Conservation (phyloP, 2,797 vertebrate species). For the Ctenosaura bakeri region DNA sequence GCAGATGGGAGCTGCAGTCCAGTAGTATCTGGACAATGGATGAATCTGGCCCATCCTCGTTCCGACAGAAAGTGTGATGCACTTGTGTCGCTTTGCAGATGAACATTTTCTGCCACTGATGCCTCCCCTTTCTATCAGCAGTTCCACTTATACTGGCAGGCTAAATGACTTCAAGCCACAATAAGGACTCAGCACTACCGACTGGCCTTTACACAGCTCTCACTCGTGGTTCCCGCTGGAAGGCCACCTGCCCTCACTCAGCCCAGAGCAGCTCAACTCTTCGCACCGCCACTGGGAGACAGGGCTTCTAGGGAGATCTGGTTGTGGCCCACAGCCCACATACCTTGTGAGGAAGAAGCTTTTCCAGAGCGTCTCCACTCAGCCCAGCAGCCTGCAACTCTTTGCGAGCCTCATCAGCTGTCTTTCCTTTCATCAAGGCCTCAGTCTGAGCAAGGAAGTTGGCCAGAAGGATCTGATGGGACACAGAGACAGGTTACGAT, state of each 20-base stretch:
- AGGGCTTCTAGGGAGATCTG: rapidly evolving
- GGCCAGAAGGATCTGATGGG: conserved; percentile 90
- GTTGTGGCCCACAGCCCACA: rapidly evolving
- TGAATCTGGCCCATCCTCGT: too few species aligned
- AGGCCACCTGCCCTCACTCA: neutral
- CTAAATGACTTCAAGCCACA: neutral
- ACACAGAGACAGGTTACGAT: neutral
- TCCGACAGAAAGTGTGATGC: neutral
- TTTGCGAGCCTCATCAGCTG: conserved; percentile 89
- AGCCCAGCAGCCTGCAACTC: conserved; percentile 90
- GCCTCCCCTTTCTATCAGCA: too few species aligned
- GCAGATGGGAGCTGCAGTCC: too few species aligned
- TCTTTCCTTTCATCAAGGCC: conserved; percentile 97
- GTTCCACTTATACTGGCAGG: neutral
- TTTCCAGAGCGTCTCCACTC: conserved; percentile 87
- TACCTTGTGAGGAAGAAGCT: conserved; percentile 97
- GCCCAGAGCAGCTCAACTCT: neutral
- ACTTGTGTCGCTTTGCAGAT: neutral
- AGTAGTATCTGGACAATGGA: too few species aligned
- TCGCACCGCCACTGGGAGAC: rapidly evolving
- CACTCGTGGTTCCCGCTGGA: neutral
- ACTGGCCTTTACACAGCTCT: neutral
- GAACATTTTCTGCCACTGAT: neutral
- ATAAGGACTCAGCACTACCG: too few species aligned
- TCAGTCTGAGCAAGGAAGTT: conserved; percentile 98